These are phyloP conservation scores for Torymus aiolomorphi DNA, from an alignment of 2,888 invertebrate genomes.

Conservation along the genomic window DNA sequence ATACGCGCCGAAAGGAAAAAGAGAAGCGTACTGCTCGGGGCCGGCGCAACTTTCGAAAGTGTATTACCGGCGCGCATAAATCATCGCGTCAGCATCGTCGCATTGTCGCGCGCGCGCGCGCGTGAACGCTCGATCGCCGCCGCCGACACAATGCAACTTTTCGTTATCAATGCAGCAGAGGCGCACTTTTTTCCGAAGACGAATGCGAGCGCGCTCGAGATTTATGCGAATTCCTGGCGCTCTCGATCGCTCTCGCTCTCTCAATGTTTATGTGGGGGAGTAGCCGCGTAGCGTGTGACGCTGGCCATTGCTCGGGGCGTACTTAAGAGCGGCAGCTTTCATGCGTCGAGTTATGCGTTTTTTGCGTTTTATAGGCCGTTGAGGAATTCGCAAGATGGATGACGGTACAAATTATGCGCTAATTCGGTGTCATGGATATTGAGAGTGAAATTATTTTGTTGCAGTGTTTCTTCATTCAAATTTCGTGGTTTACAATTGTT, in stretches of 20 bases:
- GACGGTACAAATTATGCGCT: no score
- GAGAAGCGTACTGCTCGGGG: neutral
- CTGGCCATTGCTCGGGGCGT: no score
- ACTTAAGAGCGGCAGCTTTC: no score
- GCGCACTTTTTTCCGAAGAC: conserved; percentile 53
- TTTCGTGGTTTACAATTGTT: no score
- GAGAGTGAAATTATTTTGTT: no score
- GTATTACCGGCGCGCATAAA: conserved; percentile 57
- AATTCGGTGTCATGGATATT: no score
- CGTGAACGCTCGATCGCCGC: conserved; percentile 48
- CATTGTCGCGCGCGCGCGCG: conserved; percentile 15
- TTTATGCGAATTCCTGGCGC: conserved; percentile 35
- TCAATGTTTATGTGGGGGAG: neutral
- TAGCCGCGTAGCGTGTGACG: neutral
- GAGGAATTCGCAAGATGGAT: no score
- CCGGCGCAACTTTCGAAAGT: conserved; percentile 51
- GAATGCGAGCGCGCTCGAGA: conserved; percentile 47
- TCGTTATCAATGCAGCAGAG: conserved; percentile 22
- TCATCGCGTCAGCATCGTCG: conserved; percentile 47
- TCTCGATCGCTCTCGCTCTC: neutral
- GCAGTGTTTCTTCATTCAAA: no score
- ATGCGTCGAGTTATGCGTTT: no score
- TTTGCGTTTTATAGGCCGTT: no score
- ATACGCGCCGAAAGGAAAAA: conserved; percentile 12
- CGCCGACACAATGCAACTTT: conserved; percentile 18